Evolutionary conservation across 64 coral and sea anemone species (phyloP), one percentile per base, ranked within the genome.

Genomic region (Montipora foliosa): DNA sequence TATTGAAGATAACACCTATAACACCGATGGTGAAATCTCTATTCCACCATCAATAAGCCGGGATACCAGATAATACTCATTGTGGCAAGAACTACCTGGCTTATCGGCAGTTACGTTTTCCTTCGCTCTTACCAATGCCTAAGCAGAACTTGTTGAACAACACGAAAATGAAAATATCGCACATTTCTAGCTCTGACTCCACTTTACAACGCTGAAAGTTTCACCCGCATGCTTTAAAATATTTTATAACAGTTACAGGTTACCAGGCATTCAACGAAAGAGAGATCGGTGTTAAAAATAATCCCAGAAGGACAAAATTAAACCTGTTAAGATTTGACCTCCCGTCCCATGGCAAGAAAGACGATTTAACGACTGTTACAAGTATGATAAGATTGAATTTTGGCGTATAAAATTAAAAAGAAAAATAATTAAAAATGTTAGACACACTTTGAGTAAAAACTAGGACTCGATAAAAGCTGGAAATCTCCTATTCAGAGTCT

Each of bases 81-180:
- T 50, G 44, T 71, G 19, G 71, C 15, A 86, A 15, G 64, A 71
- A 71, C 47, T 21, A 25, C 29, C 20, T 67, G 47, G 81, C 29
- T 64, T 57, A 57, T 3, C 52, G 10, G 13, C 19, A 14, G 6
- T 44, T 82, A 10, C 22, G 20, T 84, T 67, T 66, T 5, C 59
- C 64, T 12, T 22, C 4, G 46, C 62, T 47, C 82, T 45, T 50
- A 86, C 82, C 46, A 37, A 37, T 37, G 37, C 37, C 37, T 37
- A 67, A 67, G 81, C 67, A 22, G 13, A 7, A 47, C 19, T 86
- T 86, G 82, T 86, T 86, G 70, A 86, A 86, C 82, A 22, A 86
- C 17, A 0, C 3, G 19, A 14, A 81, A 81, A 64, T 14, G 13
- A 64, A 11, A 15, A 64, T 12, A 12, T 12, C 61, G 13, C 61